Evolutionary conservation across 2,113 vertebrate genomes (phyloP), one percentile per base, ranked within the genome.

Genomic region (Sinocyclocheilus anophthalmus): DNA sequence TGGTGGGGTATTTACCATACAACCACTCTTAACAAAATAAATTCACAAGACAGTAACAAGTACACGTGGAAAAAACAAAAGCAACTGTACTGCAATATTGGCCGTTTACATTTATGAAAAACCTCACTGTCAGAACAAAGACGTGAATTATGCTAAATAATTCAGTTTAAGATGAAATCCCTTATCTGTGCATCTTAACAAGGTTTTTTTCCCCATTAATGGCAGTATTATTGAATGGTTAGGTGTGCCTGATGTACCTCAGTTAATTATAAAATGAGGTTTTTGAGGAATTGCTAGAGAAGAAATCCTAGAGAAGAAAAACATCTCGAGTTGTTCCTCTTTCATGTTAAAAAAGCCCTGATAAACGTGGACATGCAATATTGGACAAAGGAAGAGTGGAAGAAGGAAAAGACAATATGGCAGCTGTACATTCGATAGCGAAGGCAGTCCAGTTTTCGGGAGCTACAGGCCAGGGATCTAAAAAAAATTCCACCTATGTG

Each of bases 1-100:
- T 12, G 24, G 20, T 55, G 30, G n/a, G 39, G 59, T 82, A 76
- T 77, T 88, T 85, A 85, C 59, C 45, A 69, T n/a, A 30, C 63
- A 6, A 85, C 63, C 33, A 67, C 63, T 73, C 61, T 88, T 59
- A 76, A 42, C 59, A 39, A 76, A 39, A 22, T 55, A 84, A 79
- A 84, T 67, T 63, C 18, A 82, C 70, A 50, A 79, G 82, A 73
- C 30, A 82, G 37, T 63, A 61, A 6, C 42, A 59, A 12, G 30
- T 48, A 73, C 42, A 70, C 33, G 42, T 20, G n/a, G 5, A 24
- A 78, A 77, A 70, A 70, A 39, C 33, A 70, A 33, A 84, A 37
- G 78, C 42, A 82, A 67, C 55, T 55, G 13, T 10, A 4, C 70
- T 20, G 30, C 30, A 33, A 33, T 33, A 33, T 33, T 33, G 30